Conservation (phyloP, 64 coral and sea anemone species). For the Stichodactyla helianthus region DNA sequence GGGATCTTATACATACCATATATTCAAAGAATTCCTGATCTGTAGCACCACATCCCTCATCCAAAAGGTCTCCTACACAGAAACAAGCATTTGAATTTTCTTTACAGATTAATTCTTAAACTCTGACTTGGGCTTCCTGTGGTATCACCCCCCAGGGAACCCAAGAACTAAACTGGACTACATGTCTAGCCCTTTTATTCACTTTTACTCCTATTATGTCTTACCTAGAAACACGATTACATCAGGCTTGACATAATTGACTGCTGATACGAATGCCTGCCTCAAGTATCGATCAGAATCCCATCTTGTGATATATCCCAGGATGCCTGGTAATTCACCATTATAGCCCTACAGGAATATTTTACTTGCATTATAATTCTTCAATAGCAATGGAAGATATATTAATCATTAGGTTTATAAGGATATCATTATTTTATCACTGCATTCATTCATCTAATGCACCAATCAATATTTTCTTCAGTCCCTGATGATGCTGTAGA, state of each 20-base stretch:
- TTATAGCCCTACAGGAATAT: slow-evolving; percentile 29
- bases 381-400: too few species aligned
- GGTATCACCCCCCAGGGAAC: background rate
- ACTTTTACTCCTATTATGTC: background rate
- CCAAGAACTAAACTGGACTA: background rate
- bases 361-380: background rate
- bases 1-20: slow-evolving; percentile 21
- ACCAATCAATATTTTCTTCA: too few species aligned
- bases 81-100: background rate
- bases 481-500: too few species aligned
- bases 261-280: slow-evolving; percentile 13
- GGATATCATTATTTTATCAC: too few species aligned
- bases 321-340: slow-evolving; percentile 29
- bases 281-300: slow-evolving; percentile 51
- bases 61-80: slow-evolving; percentile 55
- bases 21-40: slow-evolving; percentile 58
- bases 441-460: too few species aligned
- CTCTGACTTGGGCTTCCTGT: background rate
- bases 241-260: slow-evolving; percentile 44
- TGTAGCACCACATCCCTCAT: slow-evolving; percentile 71
- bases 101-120: background rate
- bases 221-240: slow-evolving; percentile 52
- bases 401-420: too few species aligned
- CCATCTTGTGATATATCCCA: slow-evolving; percentile 44
- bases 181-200: background rate